phyloP scores from a whole-genome alignment of 2,113 vertebrate species.

The Mastomys coucha region DNA sequence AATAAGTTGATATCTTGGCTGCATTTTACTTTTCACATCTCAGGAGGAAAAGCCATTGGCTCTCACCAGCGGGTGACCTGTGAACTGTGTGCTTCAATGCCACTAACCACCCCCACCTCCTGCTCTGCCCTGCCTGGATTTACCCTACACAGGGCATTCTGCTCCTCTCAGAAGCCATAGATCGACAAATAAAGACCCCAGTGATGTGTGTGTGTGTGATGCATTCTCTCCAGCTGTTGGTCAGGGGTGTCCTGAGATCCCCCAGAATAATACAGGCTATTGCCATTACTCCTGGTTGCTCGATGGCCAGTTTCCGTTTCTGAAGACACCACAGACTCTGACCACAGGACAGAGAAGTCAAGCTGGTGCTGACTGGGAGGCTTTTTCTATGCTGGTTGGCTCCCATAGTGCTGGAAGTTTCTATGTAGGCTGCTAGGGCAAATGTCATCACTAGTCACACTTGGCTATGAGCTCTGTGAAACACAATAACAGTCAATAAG shows the following conservation, averaged over 20 bases:
- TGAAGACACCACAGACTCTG: not conserved
- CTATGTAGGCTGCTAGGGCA: not conserved
- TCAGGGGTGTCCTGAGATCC: not conserved
- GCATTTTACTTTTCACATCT: not conserved
- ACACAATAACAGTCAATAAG: too few relatives aligned
- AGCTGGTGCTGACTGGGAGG: not conserved
- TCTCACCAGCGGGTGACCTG: not conserved
- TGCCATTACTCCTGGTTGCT: not conserved
- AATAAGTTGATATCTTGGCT: accelerated
- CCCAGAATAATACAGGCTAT: not conserved
- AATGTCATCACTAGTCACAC: not conserved
- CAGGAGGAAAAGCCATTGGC: too few relatives aligned
- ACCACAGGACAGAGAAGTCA: not conserved
- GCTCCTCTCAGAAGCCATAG: not conserved
- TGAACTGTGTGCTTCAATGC: not conserved
- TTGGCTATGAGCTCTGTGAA: too few relatives aligned
- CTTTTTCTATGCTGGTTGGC: not conserved
- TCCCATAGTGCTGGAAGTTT: not conserved
- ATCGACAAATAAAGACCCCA: not conserved
- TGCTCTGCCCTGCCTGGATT: not conserved
- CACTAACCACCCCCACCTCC: too few relatives aligned
- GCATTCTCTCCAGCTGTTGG: not conserved
- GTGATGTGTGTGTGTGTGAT: not conserved
- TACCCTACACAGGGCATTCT: not conserved
- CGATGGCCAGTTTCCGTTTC: not conserved